Evolutionary conservation across 2,113 vertebrate genomes (phyloP).

Genomic region (Nothobranchius furzeri): DNA sequence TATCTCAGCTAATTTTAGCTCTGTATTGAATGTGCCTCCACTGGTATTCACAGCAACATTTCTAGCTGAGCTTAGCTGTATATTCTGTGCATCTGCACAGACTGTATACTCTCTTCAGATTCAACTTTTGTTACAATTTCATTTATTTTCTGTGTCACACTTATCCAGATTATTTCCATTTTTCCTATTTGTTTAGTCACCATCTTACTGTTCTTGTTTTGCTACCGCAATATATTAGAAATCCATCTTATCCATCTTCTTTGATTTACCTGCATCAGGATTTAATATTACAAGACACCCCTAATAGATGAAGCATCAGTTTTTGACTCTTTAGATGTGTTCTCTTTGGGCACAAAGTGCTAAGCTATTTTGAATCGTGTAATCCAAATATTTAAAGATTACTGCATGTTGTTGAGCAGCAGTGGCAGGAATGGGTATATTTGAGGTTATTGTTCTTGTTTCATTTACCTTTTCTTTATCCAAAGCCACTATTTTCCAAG

Average conservation of each 20-base stretch:
- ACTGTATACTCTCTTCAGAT: slow-evolving; percentile 30
- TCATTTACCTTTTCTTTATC: too few relatives aligned
- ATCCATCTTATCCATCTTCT: not conserved
- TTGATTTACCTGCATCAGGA: slow-evolving; percentile 26
- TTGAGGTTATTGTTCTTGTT: too few relatives aligned
- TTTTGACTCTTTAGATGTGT: not conserved
- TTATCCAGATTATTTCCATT: slow-evolving; percentile 9
- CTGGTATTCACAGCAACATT: slow-evolving; percentile 75
- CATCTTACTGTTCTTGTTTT: slow-evolving; percentile 12
- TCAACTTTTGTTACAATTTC: slow-evolving; percentile 11
- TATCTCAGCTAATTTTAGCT: slow-evolving; percentile 78
- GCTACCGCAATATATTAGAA: slow-evolving; percentile 23
- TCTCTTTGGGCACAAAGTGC: not conserved
- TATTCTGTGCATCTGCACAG: slow-evolving; percentile 37
- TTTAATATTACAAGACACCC: slow-evolving; percentile 22
- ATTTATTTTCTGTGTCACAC: slow-evolving; percentile 1
- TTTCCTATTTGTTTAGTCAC: not conserved
- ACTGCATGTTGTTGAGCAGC: too few relatives aligned
- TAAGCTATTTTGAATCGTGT: not conserved
- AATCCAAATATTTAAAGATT: not conserved
- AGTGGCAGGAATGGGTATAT: too few relatives aligned
- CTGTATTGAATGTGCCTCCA: slow-evolving; percentile 69
- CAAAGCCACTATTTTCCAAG: too few relatives aligned
- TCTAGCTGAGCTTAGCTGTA: slow-evolving; percentile 65
- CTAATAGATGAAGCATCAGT: slow-evolving; percentile 6